These are phyloP conservation scores for Panagrolaimus sp. DNA, from an alignment of 1,140 invertebrate genomes.

Conservation along the genomic window DNA sequence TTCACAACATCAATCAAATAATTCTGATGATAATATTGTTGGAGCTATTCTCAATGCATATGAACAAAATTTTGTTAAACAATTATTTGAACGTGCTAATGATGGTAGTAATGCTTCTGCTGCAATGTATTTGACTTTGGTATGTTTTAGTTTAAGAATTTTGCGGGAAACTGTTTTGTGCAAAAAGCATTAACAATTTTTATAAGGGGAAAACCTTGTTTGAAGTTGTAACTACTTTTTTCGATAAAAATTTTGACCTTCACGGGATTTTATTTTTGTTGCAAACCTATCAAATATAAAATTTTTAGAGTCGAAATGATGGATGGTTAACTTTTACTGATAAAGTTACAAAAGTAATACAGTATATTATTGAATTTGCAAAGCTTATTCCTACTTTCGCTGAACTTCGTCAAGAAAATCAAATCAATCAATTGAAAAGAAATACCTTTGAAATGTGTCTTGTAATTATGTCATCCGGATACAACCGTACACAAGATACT, in stretches of 20 bases:
- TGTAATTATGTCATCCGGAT: constrained; percentile 29
- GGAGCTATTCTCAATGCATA: not conserved
- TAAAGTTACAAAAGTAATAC: constrained; percentile 41
- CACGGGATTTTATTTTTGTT: constrained; percentile 8
- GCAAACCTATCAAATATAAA: constrained; percentile 13
- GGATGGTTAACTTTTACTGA: constrained; percentile 41
- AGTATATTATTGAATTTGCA: constrained; percentile 46
- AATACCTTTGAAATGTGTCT: constrained; percentile 36
- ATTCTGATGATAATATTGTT: not conserved
- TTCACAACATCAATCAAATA: not conserved
- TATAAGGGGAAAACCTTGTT: not conserved
- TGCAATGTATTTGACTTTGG: no score
- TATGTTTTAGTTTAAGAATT: not conserved
- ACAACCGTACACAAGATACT: constrained; percentile 8
- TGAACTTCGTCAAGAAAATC: constrained; percentile 29
- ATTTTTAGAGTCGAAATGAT: constrained; percentile 31
- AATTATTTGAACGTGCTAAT: no score
- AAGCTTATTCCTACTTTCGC: constrained; percentile 30
- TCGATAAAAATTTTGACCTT: not conserved
- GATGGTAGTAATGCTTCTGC: no score
- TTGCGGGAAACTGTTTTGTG: not conserved
- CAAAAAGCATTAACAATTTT: not conserved
- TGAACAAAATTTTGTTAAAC: not conserved
- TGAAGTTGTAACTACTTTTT: not conserved
- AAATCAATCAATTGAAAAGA: constrained; percentile 35